Evolutionary conservation across 2,888 invertebrate genomes (phyloP).

Genomic region (Cepaea hortensis): DNA sequence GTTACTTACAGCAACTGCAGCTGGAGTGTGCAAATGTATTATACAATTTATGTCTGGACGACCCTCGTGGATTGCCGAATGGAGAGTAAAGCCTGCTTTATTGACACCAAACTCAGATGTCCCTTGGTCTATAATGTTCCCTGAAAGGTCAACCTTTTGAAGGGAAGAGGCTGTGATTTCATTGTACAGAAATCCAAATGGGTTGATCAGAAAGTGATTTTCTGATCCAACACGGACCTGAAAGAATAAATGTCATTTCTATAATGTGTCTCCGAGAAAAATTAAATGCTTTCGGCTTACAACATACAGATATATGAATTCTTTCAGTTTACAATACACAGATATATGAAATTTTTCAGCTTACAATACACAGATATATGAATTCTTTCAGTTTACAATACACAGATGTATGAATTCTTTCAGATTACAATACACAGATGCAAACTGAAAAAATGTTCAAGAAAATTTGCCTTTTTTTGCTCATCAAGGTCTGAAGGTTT

Average conservation of each 20-base stretch:
- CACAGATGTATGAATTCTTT: no score
- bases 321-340: no score
- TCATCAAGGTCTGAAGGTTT: no score
- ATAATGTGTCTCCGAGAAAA: not conserved
- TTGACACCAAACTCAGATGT: conserved; percentile 92
- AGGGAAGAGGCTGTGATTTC: conserved; percentile 80
- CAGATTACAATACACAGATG: no score
- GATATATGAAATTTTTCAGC: no score
- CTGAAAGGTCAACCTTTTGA: conserved; percentile 74
- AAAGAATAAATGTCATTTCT: not conserved
- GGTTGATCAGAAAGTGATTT: conserved; percentile 96
- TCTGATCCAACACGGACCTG: conserved; percentile 79
- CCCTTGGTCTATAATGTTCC: conserved; percentile 81
- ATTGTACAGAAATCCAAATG: conserved; percentile 93
- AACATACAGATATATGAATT: no score
- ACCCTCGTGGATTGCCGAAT: conserved; percentile 96
- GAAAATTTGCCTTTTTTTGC: no score
- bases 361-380: no score
- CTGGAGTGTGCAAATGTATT: conserved; percentile 93
- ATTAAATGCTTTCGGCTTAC: no score
- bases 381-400: no score
- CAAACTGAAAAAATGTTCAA: no score
- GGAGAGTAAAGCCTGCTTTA: conserved; percentile 90
- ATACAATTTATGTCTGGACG: conserved; percentile 97
- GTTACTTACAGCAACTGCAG: conserved; percentile 87